phyloP scores from a whole-genome alignment of 2,888 invertebrate genomes.

The Dicycla oo region DNA sequence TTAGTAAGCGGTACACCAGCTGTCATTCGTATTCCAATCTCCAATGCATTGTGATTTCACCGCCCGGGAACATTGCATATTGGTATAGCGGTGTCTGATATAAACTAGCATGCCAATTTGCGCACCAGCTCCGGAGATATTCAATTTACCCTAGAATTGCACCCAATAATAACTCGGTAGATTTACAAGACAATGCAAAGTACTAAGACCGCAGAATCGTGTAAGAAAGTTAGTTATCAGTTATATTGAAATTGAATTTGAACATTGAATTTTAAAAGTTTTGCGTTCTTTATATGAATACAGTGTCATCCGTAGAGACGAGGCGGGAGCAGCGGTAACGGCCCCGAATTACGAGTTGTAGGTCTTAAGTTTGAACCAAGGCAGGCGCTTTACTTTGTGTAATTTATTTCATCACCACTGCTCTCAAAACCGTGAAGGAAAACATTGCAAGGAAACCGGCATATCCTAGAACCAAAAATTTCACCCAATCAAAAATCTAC shows the following conservation, averaged over 20 bases:
- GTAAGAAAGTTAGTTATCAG: constrained; percentile 3
- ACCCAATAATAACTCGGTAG: constrained; percentile 45
- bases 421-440: no score
- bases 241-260: constrained; percentile 6
- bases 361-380: not conserved
- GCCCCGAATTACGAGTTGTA: not conserved
- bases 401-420: not conserved
- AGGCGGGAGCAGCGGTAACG: no score
- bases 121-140: constrained; percentile 28
- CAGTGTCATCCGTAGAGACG: no score
- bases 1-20: constrained; percentile 8
- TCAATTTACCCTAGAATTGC: constrained; percentile 46
- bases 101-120: constrained; percentile 27
- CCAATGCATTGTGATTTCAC: constrained; percentile 31
- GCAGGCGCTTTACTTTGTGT: not conserved
- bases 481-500: no score
- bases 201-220: constrained; percentile 17
- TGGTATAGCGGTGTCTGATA: constrained; percentile 4
- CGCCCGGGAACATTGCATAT: constrained; percentile 11
- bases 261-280: not conserved
- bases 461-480: no score
- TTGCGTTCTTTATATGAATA: not conserved
- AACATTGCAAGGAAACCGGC: no score
- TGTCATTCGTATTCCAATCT: constrained; percentile 2
- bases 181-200: constrained; percentile 33